Evolutionary conservation across 2,113 vertebrate genomes (phyloP).

Genomic region (Chascanopsetta lugubris): DNA sequence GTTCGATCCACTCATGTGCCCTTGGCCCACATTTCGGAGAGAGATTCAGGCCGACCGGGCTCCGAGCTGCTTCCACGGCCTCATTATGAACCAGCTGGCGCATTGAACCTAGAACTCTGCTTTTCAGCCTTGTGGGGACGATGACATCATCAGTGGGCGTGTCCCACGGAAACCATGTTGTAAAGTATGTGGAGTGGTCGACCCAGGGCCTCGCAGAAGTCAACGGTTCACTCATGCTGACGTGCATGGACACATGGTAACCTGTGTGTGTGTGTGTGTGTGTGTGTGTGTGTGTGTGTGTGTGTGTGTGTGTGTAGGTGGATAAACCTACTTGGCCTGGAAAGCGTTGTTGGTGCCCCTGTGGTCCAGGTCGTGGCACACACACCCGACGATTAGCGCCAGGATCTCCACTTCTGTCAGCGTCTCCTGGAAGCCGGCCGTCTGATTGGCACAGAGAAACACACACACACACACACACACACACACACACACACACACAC

Average conservation of each 20-base stretch:
- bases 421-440: slow-evolving; percentile 96
- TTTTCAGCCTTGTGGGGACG: no score
- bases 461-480: slow-evolving; percentile 17
- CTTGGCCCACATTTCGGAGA: no score
- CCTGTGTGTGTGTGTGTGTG: slow-evolving; percentile 35
- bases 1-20: no score
- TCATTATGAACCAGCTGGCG: no score
- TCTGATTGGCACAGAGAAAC: slow-evolving; percentile 70
- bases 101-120: no score
- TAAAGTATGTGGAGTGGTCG: no score
- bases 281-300: slow-evolving; percentile 1
- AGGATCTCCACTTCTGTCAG: slow-evolving; percentile 96
- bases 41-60: no score
- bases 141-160: no score
- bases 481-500: no score
- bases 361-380: slow-evolving; percentile 99
- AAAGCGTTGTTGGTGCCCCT: slow-evolving; percentile 99
- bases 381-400: slow-evolving; percentile 96
- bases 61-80: no score
- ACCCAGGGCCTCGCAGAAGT: no score
- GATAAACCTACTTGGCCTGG: slow-evolving; percentile 93
- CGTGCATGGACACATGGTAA: slow-evolving; percentile 44
- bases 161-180: no score
- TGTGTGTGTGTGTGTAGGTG: neutral
- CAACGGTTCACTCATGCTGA: slow-evolving; percentile 60